Evolutionary conservation across 1,140 invertebrate genomes (phyloP), one percentile per base, ranked within the genome.

Genomic region (Polypedilum pembai): DNA sequence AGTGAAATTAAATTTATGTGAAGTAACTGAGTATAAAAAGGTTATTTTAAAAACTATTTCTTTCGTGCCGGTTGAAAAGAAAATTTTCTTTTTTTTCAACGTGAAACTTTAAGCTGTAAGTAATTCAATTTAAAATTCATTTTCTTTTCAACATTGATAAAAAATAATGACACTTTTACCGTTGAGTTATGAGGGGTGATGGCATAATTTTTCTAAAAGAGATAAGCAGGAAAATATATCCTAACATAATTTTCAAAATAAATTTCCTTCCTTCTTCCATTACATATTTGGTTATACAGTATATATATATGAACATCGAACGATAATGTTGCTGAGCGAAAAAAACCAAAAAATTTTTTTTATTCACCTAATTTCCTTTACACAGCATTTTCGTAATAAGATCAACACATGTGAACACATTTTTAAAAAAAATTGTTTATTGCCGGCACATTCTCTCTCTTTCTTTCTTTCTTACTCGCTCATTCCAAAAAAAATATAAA

Each of bases 331-430:
- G 45, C 15, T 45, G 41, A 56, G 24, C n/a, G 45, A 56, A 56
- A 56, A 56, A 12, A 56, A n/a, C 8, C 8, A 56, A 4, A 56
- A n/a, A 56, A 15, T 56, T 56, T n/a, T 56, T 56, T 56, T 56
- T 45, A n/a, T 56, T 56, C 45, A 56, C 45, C 45, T 56, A 56
- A 56, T 56, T 56, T 56, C 12, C 45, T 56, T 56, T 12, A n/a
- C 45, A 56, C n/a, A 56, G 12, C 45, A 56, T n/a, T 56, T 56
- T 56, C n/a, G 45, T 56, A 56, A 33, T 33, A 33, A 33, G 1
- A 33, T 33, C 24, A 33, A 56, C 45, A 56, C 45, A 56, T 56
- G 45, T 56, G 45, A 56, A 12, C 45, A 56, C 45, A 56, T 56
- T 33, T 33, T 33, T 33, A 56, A 4, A 56, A 56, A 56, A 56